Base-by-base conservation (phyloP, 2,113 vertebrate species). In the Dicerorhinus sumatrensis region DNA sequence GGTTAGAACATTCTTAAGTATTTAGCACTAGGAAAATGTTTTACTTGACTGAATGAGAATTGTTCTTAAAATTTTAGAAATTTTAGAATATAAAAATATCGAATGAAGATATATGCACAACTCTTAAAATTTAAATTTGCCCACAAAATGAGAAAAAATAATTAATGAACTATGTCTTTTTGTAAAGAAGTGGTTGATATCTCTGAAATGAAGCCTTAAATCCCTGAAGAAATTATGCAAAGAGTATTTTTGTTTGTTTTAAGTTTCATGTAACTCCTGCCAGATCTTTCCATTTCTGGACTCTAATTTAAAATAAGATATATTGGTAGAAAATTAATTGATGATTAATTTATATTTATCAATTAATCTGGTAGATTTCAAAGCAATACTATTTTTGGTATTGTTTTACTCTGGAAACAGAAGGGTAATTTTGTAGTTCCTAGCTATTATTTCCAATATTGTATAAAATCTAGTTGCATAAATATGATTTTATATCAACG, bases 221-320 rank as follows among this genome's bases (percentile, higher is more conserved):
- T 60, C 25, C 8, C 21, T 48, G 21, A 67, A 51, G 12, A 60
- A 79, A 36, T 79, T 70, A 62, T 48, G n/a, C 25, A 79, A 54
- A 90, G 6, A 60, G 31, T 46, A 70, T 75, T 8, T 63, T 51
- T 84, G 5, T 60, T 67, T 85, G 3, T 39, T 75, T 86, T 63
- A 65, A 82, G 33, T 76, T 89, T 82, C 36, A 39, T 42, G 33
- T 60, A 69, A 60, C 39, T 91, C 56, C 8, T 79, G n/a, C 10
- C 18, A 36, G 14, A 92, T 31, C 3, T 77, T 76, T 58, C 29
- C 4, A 76, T 76, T 92, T 90, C 12, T 70, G 29, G 1, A 80
- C n/a, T 63, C 79, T 56, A 76, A 81, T 63, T 72, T 56, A 76
- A 81, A 91, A 62, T 88, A 94, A 75, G n/a, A 77, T 60, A 36